These are phyloP conservation scores for Oreocharis arfaki DNA, from an alignment of 2,113 vertebrate species.

Conservation along the genomic window DNA sequence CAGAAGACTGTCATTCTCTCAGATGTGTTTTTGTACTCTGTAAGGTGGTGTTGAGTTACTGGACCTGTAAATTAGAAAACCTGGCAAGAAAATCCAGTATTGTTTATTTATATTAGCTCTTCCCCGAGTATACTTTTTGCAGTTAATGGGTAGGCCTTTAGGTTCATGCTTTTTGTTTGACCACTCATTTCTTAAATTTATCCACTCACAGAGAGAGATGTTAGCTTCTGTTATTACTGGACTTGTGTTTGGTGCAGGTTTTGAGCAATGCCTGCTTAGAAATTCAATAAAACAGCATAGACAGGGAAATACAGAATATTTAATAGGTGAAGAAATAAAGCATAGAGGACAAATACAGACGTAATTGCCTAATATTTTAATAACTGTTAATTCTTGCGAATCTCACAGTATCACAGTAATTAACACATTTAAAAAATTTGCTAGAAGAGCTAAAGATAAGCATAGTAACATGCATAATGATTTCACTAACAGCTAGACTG, in stretches of 20 bases:
- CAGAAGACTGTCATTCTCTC: neutral
- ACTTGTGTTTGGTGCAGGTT: neutral
- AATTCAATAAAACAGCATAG: neutral
- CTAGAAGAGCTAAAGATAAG: neutral
- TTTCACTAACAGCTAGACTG: neutral
- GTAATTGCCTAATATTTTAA: neutral
- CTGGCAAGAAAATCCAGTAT: neutral
- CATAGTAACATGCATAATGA: neutral
- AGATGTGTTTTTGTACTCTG: neutral
- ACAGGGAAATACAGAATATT: neutral
- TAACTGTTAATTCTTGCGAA: neutral
- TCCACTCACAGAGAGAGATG: neutral
- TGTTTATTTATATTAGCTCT: neutral
- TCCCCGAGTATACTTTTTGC: neutral
- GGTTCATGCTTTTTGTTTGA: neutral
- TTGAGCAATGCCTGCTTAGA: neutral
- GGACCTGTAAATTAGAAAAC: neutral
- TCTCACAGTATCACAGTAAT: neutral
- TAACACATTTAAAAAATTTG: neutral
- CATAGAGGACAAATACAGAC: neutral
- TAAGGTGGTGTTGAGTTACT: neutral
- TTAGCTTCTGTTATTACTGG: neutral
- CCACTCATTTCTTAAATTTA: neutral
- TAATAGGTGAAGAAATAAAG: neutral
- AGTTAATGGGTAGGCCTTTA: neutral